phyloP scores from a whole-genome alignment of 2,797 vertebrate genomes.

The Channallabes apus region DNA sequence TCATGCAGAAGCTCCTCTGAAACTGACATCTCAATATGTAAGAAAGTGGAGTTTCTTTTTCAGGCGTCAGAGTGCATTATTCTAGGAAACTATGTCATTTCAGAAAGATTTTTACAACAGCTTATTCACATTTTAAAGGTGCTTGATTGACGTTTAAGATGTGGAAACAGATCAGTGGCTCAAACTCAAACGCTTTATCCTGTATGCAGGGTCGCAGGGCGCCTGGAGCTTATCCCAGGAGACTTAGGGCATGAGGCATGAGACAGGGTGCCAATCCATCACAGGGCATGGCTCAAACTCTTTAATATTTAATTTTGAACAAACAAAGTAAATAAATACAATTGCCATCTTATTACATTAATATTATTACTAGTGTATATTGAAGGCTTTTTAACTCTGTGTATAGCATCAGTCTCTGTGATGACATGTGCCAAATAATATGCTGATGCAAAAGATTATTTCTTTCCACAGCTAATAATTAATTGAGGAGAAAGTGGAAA shows the following conservation, averaged over 20 bases:
- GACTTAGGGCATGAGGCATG: no score
- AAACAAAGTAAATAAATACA: neutral
- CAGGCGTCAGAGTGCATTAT: slow-evolving; percentile 25
- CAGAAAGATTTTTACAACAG: no score
- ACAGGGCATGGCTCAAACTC: neutral
- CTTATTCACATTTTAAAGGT: neutral
- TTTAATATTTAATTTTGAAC: neutral
- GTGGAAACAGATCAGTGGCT: neutral
- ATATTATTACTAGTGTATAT: neutral
- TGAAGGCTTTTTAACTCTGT: neutral
- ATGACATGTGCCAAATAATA: neutral
- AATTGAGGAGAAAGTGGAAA: neutral
- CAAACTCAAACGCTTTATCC: no score
- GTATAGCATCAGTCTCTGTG: neutral
- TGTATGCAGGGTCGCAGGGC: no score
- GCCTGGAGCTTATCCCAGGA: no score
- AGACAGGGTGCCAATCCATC: neutral
- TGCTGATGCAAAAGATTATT: neutral
- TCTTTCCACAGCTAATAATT: neutral
- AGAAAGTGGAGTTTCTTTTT: slow-evolving; percentile 24
- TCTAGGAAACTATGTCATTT: slow-evolving; percentile 27
- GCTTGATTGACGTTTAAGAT: neutral
- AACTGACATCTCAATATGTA: neutral
- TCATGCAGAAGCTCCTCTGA: neutral
- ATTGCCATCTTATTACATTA: neutral